Conservation (phyloP, 2,797 vertebrate species). For the Cyprinodon diabolis region DNA sequence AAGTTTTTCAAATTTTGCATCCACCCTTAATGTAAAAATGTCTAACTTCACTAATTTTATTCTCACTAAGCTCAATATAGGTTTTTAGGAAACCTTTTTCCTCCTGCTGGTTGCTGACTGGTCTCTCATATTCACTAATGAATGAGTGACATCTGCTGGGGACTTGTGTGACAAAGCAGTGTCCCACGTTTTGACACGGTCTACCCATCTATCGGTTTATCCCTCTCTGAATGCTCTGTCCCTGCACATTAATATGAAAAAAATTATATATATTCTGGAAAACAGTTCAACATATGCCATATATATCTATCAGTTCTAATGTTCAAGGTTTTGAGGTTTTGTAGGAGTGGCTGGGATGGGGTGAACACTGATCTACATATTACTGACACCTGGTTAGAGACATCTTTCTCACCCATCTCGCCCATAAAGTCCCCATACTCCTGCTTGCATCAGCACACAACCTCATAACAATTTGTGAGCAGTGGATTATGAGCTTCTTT, state of each 20-base stretch:
- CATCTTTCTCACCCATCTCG: constrained; percentile 27
- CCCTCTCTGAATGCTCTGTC: constrained; percentile 5
- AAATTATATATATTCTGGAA: not conserved
- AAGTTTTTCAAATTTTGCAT: not conserved
- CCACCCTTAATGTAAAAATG: not conserved
- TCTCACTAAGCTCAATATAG: constrained; percentile 16
- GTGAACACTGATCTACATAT: constrained; percentile 39
- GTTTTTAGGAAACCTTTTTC: constrained; percentile 5
- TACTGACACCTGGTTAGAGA: constrained; percentile 50
- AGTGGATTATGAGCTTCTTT: constrained; percentile 77
- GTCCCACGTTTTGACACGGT: constrained; percentile 49
- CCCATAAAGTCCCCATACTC: constrained; percentile 64
- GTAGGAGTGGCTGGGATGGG: constrained; percentile 1
- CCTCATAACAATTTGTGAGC: constrained; percentile 76
- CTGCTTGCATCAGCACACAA: constrained; percentile 71
- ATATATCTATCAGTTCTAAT: not conserved
- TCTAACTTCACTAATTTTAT: not conserved
- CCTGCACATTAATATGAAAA: not conserved
- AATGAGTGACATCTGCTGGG: constrained; percentile 85
- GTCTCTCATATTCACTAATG: constrained; percentile 74
- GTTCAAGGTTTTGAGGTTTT: constrained; percentile 5
- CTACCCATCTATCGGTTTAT: constrained; percentile 23
- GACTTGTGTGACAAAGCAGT: constrained; percentile 62
- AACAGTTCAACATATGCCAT: not conserved
- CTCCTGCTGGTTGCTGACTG: constrained; percentile 24